phyloP scores from a whole-genome alignment of 2,113 vertebrate species.

The Willisornis vidua region DNA sequence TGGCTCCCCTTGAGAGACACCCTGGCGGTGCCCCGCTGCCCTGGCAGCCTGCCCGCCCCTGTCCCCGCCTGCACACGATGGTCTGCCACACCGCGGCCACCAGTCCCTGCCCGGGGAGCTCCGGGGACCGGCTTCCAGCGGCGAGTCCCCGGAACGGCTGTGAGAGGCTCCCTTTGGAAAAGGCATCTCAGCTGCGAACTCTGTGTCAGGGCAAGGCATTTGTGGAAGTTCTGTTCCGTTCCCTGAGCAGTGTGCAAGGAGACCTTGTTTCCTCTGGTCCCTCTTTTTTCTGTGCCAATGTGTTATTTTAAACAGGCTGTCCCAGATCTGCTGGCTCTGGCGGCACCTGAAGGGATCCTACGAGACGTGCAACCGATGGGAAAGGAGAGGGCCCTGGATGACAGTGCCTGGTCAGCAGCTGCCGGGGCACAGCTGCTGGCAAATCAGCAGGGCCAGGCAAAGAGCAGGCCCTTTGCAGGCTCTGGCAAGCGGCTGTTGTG shows the following conservation, averaged over 20 bases:
- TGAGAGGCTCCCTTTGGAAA: background rate
- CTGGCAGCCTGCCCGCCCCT: background rate
- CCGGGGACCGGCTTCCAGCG: background rate
- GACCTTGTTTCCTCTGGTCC: slow-evolving; percentile 61
- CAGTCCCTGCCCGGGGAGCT: fast-evolving
- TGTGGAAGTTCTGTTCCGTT: background rate
- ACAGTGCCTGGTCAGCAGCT: background rate
- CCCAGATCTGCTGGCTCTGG: slow-evolving; percentile 69
- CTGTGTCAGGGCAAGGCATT: background rate
- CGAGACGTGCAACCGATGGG: background rate
- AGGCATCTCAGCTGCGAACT: background rate
- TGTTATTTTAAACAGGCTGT: slow-evolving; percentile 75
- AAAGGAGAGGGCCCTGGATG: background rate
- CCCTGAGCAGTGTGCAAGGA: background rate
- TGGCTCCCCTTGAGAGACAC: background rate
- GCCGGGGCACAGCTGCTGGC: fast-evolving
- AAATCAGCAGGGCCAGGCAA: background rate
- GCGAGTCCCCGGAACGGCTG: background rate
- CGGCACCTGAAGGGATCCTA: slow-evolving; percentile 55
- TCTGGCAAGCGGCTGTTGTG: background rate
- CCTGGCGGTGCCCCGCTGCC: background rate
- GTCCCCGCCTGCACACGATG: fast-evolving
- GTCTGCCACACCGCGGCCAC: background rate
- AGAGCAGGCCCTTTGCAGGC: background rate
- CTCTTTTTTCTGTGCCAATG: slow-evolving; percentile 44